These are phyloP conservation scores for Isoperla grammatica DNA, from an alignment of 2,888 invertebrate species.

Conservation along the genomic window DNA sequence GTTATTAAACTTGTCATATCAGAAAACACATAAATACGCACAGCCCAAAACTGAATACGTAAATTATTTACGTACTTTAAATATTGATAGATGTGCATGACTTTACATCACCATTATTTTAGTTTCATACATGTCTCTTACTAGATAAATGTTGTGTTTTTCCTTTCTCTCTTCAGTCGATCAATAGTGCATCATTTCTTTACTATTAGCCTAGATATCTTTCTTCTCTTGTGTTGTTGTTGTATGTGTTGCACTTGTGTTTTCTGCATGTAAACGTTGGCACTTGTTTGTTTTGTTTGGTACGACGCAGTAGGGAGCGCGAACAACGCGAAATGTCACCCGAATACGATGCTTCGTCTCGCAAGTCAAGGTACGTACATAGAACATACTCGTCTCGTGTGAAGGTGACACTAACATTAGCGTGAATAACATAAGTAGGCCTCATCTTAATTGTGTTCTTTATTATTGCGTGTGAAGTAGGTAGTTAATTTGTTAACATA, in stretches of 20 bases:
- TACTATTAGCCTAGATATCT: neutral
- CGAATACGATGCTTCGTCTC: conserved; percentile 38
- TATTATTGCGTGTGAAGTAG: too few relatives aligned
- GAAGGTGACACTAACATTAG: too few relatives aligned
- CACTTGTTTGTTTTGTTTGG: conserved; percentile 20
- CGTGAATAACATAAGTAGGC: too few relatives aligned
- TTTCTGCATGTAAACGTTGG: conserved; percentile 21
- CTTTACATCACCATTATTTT: conserved; percentile 18
- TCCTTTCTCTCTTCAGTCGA: conserved; percentile 24
- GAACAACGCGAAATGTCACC: conserved; percentile 69
- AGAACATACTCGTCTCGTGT: too few relatives aligned
- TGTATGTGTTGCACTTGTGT: conserved; percentile 36
- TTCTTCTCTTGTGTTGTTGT: conserved; percentile 16
- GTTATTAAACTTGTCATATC: too few relatives aligned
- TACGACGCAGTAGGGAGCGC: conserved; percentile 59
- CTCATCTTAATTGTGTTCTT: too few relatives aligned
- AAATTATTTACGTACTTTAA: neutral
- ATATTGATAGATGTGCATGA: neutral
- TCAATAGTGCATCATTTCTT: conserved; percentile 22
- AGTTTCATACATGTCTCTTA: conserved; percentile 32
- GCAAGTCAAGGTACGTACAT: conserved; percentile 29
- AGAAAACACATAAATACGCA: too few relatives aligned
- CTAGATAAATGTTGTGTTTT: conserved; percentile 20
- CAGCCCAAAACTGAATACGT: neutral
- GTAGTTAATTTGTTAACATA: too few relatives aligned